These are phyloP conservation scores for Ammospiza nelsoni DNA, from an alignment of 2,113 vertebrate species.

Conservation along the genomic window DNA sequence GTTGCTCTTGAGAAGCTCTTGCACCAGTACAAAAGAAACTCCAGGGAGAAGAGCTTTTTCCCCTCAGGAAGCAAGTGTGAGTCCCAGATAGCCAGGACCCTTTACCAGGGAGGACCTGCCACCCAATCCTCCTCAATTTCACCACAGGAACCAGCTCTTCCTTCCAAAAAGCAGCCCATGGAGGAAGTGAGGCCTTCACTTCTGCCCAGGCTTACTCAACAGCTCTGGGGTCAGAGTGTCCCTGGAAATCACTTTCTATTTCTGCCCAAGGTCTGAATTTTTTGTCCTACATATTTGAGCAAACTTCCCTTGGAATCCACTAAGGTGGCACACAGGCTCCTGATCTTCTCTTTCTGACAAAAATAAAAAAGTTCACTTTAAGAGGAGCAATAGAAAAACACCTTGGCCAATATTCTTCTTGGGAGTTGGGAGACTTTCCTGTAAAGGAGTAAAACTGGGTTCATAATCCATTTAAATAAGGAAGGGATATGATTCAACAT, in stretches of 20 bases:
- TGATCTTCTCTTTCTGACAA: background rate
- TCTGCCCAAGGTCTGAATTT: background rate
- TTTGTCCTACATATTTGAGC: background rate
- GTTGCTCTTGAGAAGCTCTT: background rate
- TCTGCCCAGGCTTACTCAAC: background rate
- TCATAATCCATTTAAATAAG: conserved; percentile 3
- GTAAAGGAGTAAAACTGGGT: conserved; percentile 1
- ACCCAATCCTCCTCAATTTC: background rate
- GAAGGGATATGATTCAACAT: conserved; percentile 52
- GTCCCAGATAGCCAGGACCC: background rate
- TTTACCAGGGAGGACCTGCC: background rate
- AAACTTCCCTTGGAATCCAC: background rate
- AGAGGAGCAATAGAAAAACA: background rate
- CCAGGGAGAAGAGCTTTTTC: background rate
- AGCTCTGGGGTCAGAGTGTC: background rate
- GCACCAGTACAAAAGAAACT: background rate
- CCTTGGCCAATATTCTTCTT: background rate
- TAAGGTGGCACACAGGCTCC: background rate
- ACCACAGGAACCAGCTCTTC: background rate
- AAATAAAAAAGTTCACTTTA: background rate
- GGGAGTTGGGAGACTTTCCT: background rate
- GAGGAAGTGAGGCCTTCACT: background rate
- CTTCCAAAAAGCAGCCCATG: background rate
- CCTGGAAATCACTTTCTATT: conserved; percentile 17
- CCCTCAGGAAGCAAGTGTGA: background rate